Evolutionary conservation across 2,113 vertebrate species (phyloP).

Genomic region (Hippocampus barbouri): DNA sequence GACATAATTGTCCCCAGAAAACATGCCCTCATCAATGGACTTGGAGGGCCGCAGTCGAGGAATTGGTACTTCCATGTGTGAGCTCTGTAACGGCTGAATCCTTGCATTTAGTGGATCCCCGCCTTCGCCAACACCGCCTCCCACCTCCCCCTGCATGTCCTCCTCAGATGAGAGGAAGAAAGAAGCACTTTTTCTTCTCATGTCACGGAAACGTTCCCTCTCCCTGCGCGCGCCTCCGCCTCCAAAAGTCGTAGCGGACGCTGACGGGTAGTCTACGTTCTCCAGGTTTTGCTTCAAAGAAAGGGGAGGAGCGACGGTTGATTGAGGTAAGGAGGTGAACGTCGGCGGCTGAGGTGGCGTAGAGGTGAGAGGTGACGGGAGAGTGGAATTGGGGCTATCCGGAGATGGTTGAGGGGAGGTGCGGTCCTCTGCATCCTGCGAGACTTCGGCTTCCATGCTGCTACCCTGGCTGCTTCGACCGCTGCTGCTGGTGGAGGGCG

Average conservation of each 20-base stretch:
- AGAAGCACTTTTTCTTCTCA: conserved; percentile 83
- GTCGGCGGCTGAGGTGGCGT: conserved; percentile 56
- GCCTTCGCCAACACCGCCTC: conserved; percentile 49
- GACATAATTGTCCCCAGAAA: conserved; percentile 81
- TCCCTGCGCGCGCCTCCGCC: conserved; percentile 76
- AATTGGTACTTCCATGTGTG: conserved; percentile 65
- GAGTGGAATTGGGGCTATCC: conserved; percentile 47
- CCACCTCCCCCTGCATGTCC: conserved; percentile 66
- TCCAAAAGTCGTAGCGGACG: conserved; percentile 74
- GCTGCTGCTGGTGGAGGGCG: conserved; percentile 90
- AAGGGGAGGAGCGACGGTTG: conserved; percentile 33
- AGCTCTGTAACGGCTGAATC: conserved; percentile 59
- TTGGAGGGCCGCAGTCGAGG: conserved; percentile 84
- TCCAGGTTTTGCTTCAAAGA: conserved; percentile 60
- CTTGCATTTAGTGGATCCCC: conserved; percentile 27
- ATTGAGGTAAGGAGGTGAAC: conserved; percentile 72
- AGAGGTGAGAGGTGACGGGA: conserved; percentile 75
- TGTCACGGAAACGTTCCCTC: conserved; percentile 84
- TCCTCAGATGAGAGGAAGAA: conserved; percentile 87
- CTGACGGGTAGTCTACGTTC: conserved; percentile 77
- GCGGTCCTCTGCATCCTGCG: conserved; percentile 56
- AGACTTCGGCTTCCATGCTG: conserved; percentile 80
- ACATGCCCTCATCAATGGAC: conserved; percentile 90
- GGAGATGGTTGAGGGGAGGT: conserved; percentile 37
- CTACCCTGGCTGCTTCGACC: conserved; percentile 90